Percentiles rank a stretch among this genome's conserved stretches.
Evolutionary conservation across 2,113 vertebrate species (phyloP).

Genomic region (Paralichthys olivaceus): DNA sequence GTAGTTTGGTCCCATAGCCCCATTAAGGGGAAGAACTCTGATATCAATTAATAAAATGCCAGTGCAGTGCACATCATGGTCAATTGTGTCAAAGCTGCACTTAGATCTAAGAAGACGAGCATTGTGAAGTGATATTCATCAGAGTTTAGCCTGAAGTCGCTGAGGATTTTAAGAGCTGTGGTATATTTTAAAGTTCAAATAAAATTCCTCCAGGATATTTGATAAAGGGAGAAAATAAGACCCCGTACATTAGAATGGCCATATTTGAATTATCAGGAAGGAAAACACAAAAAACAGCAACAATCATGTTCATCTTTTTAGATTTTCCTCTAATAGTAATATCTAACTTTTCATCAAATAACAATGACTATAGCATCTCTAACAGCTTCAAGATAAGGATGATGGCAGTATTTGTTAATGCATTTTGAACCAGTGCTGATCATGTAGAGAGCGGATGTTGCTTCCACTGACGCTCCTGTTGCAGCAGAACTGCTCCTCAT

Average conservation of each 20-base stretch:
- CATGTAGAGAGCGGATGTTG: neutral
- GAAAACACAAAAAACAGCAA: neutral
- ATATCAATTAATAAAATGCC: neutral
- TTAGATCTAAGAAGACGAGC: too few species aligned
- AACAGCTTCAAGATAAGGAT: too few species aligned
- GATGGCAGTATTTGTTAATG: too few species aligned
- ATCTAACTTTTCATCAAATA: too few species aligned
- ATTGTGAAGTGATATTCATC: neutral
- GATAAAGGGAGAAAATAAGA: neutral
- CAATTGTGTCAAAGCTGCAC: too few species aligned
- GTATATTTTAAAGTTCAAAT: neutral
- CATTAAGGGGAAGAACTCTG: too few species aligned
- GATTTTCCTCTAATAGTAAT: neutral
- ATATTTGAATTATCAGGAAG: neutral
- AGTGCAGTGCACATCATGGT: neutral
- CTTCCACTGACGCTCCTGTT: slow-evolving; percentile 10
- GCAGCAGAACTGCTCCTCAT: slow-evolving; percentile 4
- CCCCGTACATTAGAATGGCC: neutral
- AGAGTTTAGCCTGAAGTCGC: neutral
- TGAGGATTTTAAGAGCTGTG: neutral
- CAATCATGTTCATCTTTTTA: neutral
- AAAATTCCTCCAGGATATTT: neutral
- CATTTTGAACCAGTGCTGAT: neutral
- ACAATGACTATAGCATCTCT: too few species aligned
- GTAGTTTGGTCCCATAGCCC: too few species aligned